Conservation (phyloP, 2,888 invertebrate genomes). For the Allophyes oxyacanthae region DNA sequence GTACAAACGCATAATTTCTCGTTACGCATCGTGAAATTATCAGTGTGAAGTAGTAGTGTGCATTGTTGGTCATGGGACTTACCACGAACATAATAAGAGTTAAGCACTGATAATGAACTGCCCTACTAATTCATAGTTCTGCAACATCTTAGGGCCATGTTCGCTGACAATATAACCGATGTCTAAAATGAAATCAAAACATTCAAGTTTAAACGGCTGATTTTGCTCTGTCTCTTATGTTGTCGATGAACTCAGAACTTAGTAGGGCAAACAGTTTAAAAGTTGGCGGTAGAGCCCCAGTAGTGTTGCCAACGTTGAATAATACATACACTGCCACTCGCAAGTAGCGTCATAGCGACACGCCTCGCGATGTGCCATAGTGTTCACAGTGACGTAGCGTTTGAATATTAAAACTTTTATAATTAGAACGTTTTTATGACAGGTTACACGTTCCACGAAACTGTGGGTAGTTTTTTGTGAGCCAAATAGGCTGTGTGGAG, state of each 20-base stretch:
- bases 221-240: too few relatives aligned
- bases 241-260: too few relatives aligned
- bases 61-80: conserved; percentile 30
- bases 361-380: conserved; percentile 46
- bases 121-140: background rate
- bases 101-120: background rate
- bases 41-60: conserved; percentile 43
- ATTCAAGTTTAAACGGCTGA: too few relatives aligned
- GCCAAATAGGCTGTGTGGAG: conserved; percentile 29
- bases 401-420: conserved; percentile 45
- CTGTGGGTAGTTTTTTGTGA: conserved; percentile 42
- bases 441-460: conserved; percentile 51
- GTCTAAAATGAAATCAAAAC: too few relatives aligned
- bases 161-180: too few relatives aligned
- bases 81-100: conserved; percentile 11
- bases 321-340: conserved; percentile 48
- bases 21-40: conserved; percentile 22
- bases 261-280: conserved; percentile 3
- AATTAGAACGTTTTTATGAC: conserved; percentile 39
- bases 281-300: conserved; percentile 21
- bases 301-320: conserved; percentile 49
- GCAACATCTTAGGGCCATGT: too few relatives aligned
- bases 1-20: conserved; percentile 47
- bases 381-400: conserved; percentile 51
- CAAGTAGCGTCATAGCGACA: conserved; percentile 46